Base-by-base conservation (phyloP, 2,113 vertebrate species). In the Eira barbara region DNA sequence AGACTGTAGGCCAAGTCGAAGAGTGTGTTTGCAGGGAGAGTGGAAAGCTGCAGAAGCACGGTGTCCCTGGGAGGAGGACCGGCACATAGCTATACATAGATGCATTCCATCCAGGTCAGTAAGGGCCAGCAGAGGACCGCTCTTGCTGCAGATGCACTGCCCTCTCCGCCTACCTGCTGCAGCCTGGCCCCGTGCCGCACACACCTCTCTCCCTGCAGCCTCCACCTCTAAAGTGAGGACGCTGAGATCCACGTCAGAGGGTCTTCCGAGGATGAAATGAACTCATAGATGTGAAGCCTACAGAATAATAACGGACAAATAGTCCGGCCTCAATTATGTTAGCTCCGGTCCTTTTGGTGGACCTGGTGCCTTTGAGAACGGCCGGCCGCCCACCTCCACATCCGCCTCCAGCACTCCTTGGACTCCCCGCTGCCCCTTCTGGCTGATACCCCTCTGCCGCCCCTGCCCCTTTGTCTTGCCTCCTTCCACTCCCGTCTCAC, bases 301-400 rank as follows among this genome's bases (percentile, higher is more conserved):
- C 9, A 59, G 7, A 45, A 9, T 65, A 31, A 34, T 4, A 78
- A 15, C 23, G 29, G 49, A 10, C 15, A 12, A 39, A n/a, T 2
- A 61, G 12, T 12, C 47, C 10, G 31, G 7, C 23, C 13, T 55
- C 27, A 36, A 15, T 34, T 12, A 7, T 0, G 0, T 11, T 3
- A 2, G 27, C 45, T 25, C 4, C 10, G 1, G 13, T 73, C 6
- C 11, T 27, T 15, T 55, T 7, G 0, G 20, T 45, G 1, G 13
- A 34, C 13, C 15, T 0, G 0, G 6, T 1, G 0, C n/a, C 20
- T 15, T 1, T 15, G 18, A 42, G 9, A 2, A 1, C 1, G 5
- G 7, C 29, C 14, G 6, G n/a, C 6, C 18, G 2, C 5, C 12
- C 20, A 12, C 0, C 1, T 7, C 14, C 27, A 4, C 1, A 2